Base-by-base conservation (phyloP, 2,113 vertebrate species). In the Riparia riparia region DNA sequence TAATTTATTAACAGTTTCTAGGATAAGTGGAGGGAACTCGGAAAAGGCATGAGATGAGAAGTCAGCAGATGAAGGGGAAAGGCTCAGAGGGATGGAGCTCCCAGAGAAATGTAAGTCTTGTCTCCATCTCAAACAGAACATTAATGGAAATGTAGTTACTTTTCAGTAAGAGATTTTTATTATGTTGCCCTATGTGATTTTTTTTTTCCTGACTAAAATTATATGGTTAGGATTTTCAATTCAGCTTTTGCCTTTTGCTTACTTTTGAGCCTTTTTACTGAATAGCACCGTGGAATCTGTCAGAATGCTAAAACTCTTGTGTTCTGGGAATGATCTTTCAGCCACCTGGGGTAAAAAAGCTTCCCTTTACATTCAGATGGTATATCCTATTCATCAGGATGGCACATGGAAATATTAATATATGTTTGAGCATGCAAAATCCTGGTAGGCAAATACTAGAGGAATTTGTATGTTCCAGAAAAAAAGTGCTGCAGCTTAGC, bases 101-200 rank as follows among this genome's bases (percentile, higher is more conserved):
- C 79, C 69, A 32, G 63, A 39, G 86, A 96, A 97, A 96, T 60
- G 98, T 98, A 97, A 98, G 98, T 98, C 70, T 82, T 80, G 31
- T 28, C 72, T 96, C 76, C 77, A 60, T 89, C 79, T 94, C 78
- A 66, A 61, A 72, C 49, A 94, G 77, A 80, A n/a, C 21, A 6
- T 57, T 72, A 50, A 47, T 70, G n/a, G 41, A 73, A 66, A 73
- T 73, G 25, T 11, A 42, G 29, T 74, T 47, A 39, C 5, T 86
- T 68, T 31, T 4, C 58, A 58, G 17, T 16, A 58, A 57, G 50
- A 37, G 31, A 14, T 41, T 77, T 86, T 72, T n/a, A 13, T 66
- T 73, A 12, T 1, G 0, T n/a, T 65, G 26, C 12, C 26, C 17
- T 50, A 2, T 17, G 24, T 49, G 42, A 22, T 41, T 47, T 53